These are phyloP conservation scores for Probosciger aterrimus DNA, from an alignment of 2,113 vertebrate genomes.

Conservation along the genomic window DNA sequence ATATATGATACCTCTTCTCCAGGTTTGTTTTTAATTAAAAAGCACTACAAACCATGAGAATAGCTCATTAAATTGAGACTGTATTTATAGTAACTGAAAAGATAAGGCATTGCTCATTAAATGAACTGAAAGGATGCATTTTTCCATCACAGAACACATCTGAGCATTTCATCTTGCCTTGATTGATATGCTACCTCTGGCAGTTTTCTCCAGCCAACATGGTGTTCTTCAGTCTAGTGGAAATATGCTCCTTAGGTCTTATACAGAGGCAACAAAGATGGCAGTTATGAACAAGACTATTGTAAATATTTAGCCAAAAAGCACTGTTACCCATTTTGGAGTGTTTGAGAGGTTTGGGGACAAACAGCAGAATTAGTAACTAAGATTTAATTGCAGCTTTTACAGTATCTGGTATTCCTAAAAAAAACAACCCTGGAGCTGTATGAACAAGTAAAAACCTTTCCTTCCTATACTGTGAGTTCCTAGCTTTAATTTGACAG, in stretches of 20 bases:
- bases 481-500: background rate
- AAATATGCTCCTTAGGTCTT: background rate
- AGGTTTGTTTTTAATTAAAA: background rate
- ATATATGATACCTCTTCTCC: background rate
- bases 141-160: background rate
- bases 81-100: background rate
- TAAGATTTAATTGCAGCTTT: background rate
- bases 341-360: background rate
- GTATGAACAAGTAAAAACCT: background rate
- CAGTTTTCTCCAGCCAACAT: background rate
- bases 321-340: background rate
- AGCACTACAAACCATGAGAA: background rate
- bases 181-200: background rate
- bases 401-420: background rate
- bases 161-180: background rate
- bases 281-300: background rate
- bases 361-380: background rate
- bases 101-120: background rate
- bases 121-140: background rate
- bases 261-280: background rate
- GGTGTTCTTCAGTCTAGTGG: background rate
- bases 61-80: background rate
- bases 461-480: background rate
- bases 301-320: background rate
- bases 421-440: background rate